Base-by-base conservation (phyloP, 2,113 vertebrate species). In the Hippocampus zosterae region DNA sequence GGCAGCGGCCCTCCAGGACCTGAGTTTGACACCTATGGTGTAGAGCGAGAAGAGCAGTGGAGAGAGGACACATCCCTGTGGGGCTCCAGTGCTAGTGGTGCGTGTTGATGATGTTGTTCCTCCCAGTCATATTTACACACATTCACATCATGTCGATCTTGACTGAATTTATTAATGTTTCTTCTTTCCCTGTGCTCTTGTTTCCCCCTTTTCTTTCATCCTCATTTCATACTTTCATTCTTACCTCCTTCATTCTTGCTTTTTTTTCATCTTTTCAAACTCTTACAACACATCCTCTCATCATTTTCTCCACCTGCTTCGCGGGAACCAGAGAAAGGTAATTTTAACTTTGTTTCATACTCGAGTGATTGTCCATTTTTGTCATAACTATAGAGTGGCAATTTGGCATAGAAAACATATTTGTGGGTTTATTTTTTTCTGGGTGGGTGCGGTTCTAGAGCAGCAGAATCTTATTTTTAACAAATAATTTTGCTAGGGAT, bases 291-390 rank as follows among this genome's bases (percentile, higher is more conserved):
- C 48, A 2, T 25, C n/a, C 57, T 42, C 23, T 37, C 59, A 3
- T 56, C 7, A 50, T 18, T 0, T 3, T 65, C 42, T 65, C 65
- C 72, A 18, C 52, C 61, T 82, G 85, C 81, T 81, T 78, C 69
- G 77, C 3, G 69, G 89, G 81, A 87, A 59, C 71, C 86, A 91
- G 89, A 87, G 89, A 91, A 90, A 90, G 89, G 89, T 91, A 89
- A 88, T 73, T 60, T 55, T n/a, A 27, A 46, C 42, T 25, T 23
- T 9, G 52, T 69, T 52, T 15, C 60, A 64, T 60, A 75, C 65
- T 27, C 33, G 3, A 67, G 52, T 16, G 29, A 63, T 68, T 8
- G 27, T 80, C 37, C 53, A 0, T 53, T 71, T 67, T 84, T 81
- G 79, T 50, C 68, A 21, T 13, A 11, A 23, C 9, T 9, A 1